Evolutionary conservation across 2,888 invertebrate genomes (phyloP).

Genomic region (Eupithecia dodoneata): DNA sequence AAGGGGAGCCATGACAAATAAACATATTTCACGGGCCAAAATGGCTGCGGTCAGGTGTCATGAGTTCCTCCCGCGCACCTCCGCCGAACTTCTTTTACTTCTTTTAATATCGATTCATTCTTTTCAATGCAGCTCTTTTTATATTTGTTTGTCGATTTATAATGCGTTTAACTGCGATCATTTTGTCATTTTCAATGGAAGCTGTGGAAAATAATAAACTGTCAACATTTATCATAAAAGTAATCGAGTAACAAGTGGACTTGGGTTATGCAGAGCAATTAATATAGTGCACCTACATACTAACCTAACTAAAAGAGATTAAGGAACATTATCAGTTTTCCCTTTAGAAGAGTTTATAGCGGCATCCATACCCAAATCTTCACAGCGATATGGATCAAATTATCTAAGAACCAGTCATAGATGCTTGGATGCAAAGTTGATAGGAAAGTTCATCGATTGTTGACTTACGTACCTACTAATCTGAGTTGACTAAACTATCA

Average conservation of each 20-base stretch:
- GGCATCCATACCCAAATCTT: not conserved
- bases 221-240: not conserved
- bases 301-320: not conserved
- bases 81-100: slow-evolving; percentile 66
- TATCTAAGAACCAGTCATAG: not conserved
- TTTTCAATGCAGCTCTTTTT: slow-evolving; percentile 69
- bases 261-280: not conserved
- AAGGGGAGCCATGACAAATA: slow-evolving; percentile 82
- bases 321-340: not conserved
- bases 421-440: not conserved
- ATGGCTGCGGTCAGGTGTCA: slow-evolving; percentile 84
- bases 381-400: not conserved
- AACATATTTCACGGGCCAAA: slow-evolving; percentile 84
- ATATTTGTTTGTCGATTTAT: slow-evolving; percentile 59
- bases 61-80: slow-evolving; percentile 60
- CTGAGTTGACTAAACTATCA: not conserved
- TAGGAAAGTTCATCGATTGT: not conserved
- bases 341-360: not conserved
- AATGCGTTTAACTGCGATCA: slow-evolving; percentile 41
- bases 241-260: not conserved
- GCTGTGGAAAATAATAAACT: slow-evolving; percentile 1
- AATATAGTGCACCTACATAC: not conserved
- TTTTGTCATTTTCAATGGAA: slow-evolving; percentile 35
- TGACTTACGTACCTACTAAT: not conserved
- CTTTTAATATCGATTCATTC: slow-evolving; percentile 78